Evolutionary conservation across 2,113 vertebrate species (phyloP).

Genomic region (Oncorhynchus masou): DNA sequence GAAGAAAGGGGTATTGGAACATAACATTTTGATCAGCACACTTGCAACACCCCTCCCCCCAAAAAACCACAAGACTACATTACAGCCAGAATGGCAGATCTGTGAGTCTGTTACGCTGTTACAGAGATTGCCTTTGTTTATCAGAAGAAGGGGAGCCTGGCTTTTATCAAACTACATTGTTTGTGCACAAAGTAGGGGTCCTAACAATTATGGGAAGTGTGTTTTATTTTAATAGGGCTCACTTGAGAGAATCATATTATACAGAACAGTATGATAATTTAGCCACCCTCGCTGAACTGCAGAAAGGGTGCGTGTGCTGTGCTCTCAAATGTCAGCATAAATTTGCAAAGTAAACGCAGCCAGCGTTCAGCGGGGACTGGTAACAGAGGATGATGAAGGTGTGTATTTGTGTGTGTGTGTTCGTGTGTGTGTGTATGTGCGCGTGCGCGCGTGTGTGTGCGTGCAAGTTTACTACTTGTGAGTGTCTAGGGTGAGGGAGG

Average conservation of each 20-base stretch:
- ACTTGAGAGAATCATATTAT: constrained; percentile 77
- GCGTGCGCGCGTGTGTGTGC: background rate
- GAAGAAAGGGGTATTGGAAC: background rate
- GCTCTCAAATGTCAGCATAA: constrained; percentile 81
- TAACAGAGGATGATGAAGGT: constrained; percentile 63
- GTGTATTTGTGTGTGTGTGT: constrained; percentile 31
- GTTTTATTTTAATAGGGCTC: constrained; percentile 66
- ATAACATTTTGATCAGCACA: no score
- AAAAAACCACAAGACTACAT: no score
- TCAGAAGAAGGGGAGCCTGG: constrained; percentile 39
- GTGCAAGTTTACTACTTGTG: background rate
- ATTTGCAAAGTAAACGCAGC: constrained; percentile 78
- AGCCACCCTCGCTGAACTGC: constrained; percentile 69
- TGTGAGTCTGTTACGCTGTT: constrained; percentile 36
- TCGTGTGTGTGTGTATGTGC: constrained; percentile 34
- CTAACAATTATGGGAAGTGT: constrained; percentile 44
- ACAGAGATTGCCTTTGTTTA: constrained; percentile 32
- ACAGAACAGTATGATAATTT: constrained; percentile 76
- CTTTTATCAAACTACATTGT: constrained; percentile 49
- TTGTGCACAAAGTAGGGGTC: constrained; percentile 25
- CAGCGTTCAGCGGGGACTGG: constrained; percentile 68
- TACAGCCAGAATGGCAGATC: constrained; percentile 23
- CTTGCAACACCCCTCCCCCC: no score
- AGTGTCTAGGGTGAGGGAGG: no score
- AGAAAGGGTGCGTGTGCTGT: constrained; percentile 71